A percentile compares a stretch with the other conserved stretches of the same genome.
phyloP scores from a whole-genome alignment of 2,797 vertebrate species.

The Sternarchorhynchus goeldii region DNA sequence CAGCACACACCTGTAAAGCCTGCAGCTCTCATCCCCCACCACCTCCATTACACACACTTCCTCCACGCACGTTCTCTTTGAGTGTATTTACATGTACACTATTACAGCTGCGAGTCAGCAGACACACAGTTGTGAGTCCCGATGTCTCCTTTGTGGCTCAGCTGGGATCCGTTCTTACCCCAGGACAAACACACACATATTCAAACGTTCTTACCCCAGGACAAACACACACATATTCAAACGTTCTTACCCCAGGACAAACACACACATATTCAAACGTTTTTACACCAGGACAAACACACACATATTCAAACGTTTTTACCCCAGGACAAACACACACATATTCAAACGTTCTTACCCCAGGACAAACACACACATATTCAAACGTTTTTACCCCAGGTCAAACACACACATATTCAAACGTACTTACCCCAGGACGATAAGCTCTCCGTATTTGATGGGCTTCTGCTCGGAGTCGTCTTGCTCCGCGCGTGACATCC shows the following conservation, averaged over 20 bases:
- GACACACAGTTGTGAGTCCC: too few relatives aligned
- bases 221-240: conserved; percentile 57
- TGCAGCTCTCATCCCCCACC: not conserved
- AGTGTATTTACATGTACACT: too few relatives aligned
- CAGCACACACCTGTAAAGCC: conserved; percentile 3
- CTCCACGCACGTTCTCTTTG: not conserved
- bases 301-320: too few relatives aligned
- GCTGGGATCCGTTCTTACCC: conserved; percentile 59
- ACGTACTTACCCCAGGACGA: conserved; percentile 86
- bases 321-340: conserved; percentile 85
- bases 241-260: conserved; percentile 86
- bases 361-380: too few relatives aligned
- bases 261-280: too few relatives aligned
- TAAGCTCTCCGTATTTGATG: conserved; percentile 85
- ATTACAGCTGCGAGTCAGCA: too few relatives aligned
- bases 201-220: conserved; percentile 80
- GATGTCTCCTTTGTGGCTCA: too few relatives aligned
- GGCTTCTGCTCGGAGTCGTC: conserved; percentile 64
- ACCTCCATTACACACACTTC: not conserved
- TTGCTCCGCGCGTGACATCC: conserved; percentile 74
- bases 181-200: conserved; percentile 71
- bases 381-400: conserved; percentile 72
- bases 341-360: conserved; percentile 68
- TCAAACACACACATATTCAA: conserved; percentile 64
- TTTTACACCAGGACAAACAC: conserved; percentile 87